Conservation (phyloP, 2,797 vertebrate species). For the Hafferia zeledoni region DNA sequence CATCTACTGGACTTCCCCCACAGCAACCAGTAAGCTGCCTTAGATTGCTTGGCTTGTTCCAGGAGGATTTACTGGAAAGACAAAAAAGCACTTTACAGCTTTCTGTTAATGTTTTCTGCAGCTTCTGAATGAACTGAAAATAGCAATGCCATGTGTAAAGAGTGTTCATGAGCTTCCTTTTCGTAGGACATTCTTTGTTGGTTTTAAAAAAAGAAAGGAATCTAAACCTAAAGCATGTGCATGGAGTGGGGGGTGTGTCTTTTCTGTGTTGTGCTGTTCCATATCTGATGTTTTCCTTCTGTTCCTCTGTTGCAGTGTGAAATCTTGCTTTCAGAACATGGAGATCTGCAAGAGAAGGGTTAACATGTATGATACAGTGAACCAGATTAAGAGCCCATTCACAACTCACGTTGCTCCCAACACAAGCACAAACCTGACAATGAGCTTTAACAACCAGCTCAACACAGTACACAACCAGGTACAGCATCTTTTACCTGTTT, state of each 20-base stretch:
- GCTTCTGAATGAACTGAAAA: not conserved
- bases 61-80: not conserved
- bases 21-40: conserved; percentile 90
- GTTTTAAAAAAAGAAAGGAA: not conserved
- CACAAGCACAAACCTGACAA: conserved; percentile 93
- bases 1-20: conserved; percentile 97
- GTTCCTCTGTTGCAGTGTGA: conserved; percentile 83
- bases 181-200: not conserved
- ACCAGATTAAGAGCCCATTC: conserved; percentile 91
- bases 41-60: not conserved
- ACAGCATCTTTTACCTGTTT: not conserved
- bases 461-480: conserved; percentile 95
- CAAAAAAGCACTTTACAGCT: not conserved
- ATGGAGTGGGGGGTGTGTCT: not conserved
- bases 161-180: conserved; percentile 3
- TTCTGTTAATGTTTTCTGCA: not conserved
- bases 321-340: conserved; percentile 99
- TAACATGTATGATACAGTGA: conserved; percentile 92
- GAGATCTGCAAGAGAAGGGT: conserved; percentile 97
- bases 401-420: conserved; percentile 87
- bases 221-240: not conserved
- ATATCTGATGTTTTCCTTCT: not conserved
- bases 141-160: not conserved
- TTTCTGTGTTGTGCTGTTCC: not conserved
- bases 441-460: conserved; percentile 97